A percentile compares a stretch with the other conserved stretches of the same genome.
phyloP scores from a whole-genome alignment of 2,113 vertebrate species.

The Martes martes region DNA sequence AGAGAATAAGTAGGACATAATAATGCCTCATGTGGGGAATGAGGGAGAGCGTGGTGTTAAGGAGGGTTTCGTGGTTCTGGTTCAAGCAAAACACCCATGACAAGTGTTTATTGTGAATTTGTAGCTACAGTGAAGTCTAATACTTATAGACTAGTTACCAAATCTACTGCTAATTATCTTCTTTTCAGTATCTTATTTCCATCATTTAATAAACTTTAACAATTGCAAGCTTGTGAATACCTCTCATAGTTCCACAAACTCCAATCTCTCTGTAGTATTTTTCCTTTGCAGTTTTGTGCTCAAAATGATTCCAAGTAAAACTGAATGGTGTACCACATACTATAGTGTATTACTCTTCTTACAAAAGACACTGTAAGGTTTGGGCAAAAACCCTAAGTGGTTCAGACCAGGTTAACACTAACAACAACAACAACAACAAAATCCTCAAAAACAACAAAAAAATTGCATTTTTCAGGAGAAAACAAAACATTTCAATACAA shows the following conservation, averaged over 20 bases:
- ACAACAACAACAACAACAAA: not conserved
- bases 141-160: not conserved
- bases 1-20: not conserved
- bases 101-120: not conserved
- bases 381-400: not conserved
- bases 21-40: accelerated
- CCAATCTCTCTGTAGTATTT: too few species aligned
- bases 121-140: not conserved
- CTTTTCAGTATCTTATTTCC: not conserved
- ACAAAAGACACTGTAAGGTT: not conserved
- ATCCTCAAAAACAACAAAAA: too few species aligned
- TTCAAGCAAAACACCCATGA: not conserved
- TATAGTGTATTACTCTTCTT: not conserved
- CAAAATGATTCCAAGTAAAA: constrained; percentile 46
- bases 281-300: not conserved
- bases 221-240: not conserved
- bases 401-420: not conserved
- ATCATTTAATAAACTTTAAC: not conserved
- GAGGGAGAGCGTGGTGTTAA: not conserved
- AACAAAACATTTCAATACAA: constrained; percentile 60
- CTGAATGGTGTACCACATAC: not conserved
- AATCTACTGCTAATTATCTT: not conserved
- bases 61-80: not conserved
- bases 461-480: not conserved
- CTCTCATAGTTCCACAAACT: too few species aligned